Evolutionary conservation across 1,140 invertebrate species (phyloP).

Genomic region (Heliconius hermathena): DNA sequence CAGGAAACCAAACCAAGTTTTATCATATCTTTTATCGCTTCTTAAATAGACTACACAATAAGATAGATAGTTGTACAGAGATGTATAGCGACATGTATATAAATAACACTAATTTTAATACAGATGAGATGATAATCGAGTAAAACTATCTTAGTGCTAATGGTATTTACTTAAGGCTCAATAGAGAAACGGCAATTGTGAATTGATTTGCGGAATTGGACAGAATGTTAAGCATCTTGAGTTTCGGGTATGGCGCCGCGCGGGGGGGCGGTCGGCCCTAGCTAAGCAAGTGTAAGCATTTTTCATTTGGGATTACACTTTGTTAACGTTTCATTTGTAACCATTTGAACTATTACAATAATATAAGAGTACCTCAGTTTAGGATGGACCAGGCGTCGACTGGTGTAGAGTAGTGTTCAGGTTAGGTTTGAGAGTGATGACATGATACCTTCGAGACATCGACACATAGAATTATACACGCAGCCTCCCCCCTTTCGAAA

Average conservation of each 20-base stretch:
- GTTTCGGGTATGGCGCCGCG: slow-evolving; percentile 62
- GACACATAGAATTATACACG: slow-evolving; percentile 65
- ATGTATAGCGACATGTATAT: slow-evolving; percentile 76
- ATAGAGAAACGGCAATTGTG: slow-evolving; percentile 65
- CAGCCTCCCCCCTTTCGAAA: slow-evolving; percentile 68
- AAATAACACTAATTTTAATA: slow-evolving; percentile 76
- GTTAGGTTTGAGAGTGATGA: slow-evolving; percentile 66
- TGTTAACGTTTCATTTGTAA: slow-evolving; percentile 80
- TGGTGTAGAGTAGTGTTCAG: slow-evolving; percentile 73
- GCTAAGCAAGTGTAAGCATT: slow-evolving; percentile 79
- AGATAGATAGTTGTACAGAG: slow-evolving; percentile 78
- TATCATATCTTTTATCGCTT: slow-evolving; percentile 67
- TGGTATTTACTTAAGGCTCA: slow-evolving; percentile 71
- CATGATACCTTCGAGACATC: slow-evolving; percentile 69
- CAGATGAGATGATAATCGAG: slow-evolving; percentile 64
- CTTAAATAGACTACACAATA: slow-evolving; percentile 66
- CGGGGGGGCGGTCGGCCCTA: slow-evolving; percentile 69
- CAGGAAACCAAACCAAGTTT: slow-evolving; percentile 52
- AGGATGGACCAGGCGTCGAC: slow-evolving; percentile 81
- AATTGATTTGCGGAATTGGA: slow-evolving; percentile 74
- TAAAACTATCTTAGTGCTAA: slow-evolving; percentile 77
- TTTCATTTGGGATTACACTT: slow-evolving; percentile 78
- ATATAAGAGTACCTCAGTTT: slow-evolving; percentile 79
- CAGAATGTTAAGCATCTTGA: slow-evolving; percentile 70
- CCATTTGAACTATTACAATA: slow-evolving; percentile 79